Conservation (phyloP, 2,113 vertebrate species). For the Phrynocephalus versicolor region DNA sequence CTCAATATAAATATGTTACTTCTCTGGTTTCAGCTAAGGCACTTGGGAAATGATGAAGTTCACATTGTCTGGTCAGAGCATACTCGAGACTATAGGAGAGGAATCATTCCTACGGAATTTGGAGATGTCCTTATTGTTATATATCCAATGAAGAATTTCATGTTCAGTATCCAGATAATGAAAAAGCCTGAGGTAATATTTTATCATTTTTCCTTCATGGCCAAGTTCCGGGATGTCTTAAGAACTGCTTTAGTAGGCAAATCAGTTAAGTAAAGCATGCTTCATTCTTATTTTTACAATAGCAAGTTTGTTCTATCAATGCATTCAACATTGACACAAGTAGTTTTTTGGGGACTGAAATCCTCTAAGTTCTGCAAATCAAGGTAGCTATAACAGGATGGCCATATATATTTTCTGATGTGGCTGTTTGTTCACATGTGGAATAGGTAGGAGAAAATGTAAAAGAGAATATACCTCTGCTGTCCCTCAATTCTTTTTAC, state of each 20-base stretch:
- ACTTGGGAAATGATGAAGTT: conserved; percentile 98
- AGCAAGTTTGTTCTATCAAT: neutral
- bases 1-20: conserved; percentile 56
- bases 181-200: conserved; percentile 93
- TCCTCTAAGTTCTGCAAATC: too few species aligned
- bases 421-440: too few species aligned
- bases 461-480: too few species aligned
- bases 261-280: neutral
- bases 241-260: neutral
- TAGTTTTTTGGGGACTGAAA: neutral
- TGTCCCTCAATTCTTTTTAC: too few species aligned
- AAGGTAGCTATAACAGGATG: too few species aligned
- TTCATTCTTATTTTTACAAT: conserved; percentile 8
- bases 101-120: conserved; percentile 98
- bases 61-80: conserved; percentile 99
- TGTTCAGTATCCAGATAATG: conserved; percentile 98
- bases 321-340: neutral
- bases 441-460: too few species aligned
- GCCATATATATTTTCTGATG: too few species aligned
- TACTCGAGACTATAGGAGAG: conserved; percentile 94
- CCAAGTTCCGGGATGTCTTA: conserved; percentile 6
- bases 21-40: conserved; percentile 85
- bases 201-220: conserved; percentile 29
- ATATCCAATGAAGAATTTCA: conserved; percentile 98
- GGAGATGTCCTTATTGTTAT: conserved; percentile 97